Evolutionary conservation across 1,140 invertebrate genomes (phyloP).

Genomic region (Neoseiulus cucumeris): DNA sequence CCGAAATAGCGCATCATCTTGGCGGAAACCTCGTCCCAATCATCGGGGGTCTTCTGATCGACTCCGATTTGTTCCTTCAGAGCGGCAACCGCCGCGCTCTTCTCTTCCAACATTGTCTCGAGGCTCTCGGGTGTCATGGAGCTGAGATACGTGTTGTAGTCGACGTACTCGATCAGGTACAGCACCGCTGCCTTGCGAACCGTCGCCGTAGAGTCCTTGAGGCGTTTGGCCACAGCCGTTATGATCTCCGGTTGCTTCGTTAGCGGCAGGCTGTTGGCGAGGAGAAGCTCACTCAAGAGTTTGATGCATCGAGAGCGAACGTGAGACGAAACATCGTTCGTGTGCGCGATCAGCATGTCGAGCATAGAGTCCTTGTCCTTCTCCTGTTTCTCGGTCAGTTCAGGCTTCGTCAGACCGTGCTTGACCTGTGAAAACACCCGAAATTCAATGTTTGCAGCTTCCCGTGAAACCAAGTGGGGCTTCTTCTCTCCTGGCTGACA

Average conservation of each 20-base stretch:
- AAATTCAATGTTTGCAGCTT: too few relatives aligned
- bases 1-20: background rate
- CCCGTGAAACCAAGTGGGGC: too few relatives aligned
- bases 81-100: background rate
- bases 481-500: too few relatives aligned
- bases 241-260: conserved; percentile 40
- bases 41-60: background rate
- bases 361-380: background rate
- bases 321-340: background rate
- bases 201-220: conserved; percentile 51
- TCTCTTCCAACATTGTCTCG: conserved; percentile 35
- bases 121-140: conserved; percentile 39
- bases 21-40: background rate
- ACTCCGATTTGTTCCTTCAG: background rate
- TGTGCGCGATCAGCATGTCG: background rate
- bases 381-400: background rate
- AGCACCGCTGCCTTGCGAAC: conserved; percentile 57
- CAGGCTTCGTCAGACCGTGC: background rate
- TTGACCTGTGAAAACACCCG: background rate
- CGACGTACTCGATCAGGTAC: conserved; percentile 46
- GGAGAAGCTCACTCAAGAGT: background rate
- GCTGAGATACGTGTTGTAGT: conserved; percentile 51
- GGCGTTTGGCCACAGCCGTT: conserved; percentile 38
- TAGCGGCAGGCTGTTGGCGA: conserved; percentile 35
- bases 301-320: background rate